These are phyloP conservation scores for Thunnus albacares DNA, from an alignment of 2,797 vertebrate genomes.

Conservation along the genomic window DNA sequence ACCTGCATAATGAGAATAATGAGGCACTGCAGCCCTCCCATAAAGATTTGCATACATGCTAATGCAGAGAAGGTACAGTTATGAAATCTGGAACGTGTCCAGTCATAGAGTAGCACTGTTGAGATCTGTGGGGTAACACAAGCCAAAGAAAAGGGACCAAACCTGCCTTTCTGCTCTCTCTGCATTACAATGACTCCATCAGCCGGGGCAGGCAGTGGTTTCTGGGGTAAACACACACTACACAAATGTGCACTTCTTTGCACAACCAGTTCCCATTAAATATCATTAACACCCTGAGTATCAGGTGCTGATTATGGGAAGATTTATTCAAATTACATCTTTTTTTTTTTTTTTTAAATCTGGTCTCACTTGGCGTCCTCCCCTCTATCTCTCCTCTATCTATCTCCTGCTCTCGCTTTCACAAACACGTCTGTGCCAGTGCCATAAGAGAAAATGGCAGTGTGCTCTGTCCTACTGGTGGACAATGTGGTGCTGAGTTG, in stretches of 20 bases:
- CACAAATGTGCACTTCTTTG: conserved; percentile 23
- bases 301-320: conserved; percentile 43
- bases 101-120: conserved; percentile 32
- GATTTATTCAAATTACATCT: conserved; percentile 45
- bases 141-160: conserved; percentile 29
- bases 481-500: conserved; percentile 36
- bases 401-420: not conserved
- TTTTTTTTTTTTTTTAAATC: not conserved
- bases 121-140: conserved; percentile 19
- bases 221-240: conserved; percentile 46
- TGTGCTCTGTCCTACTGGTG: conserved; percentile 45
- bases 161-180: conserved; percentile 26
- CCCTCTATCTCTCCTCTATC: not conserved
- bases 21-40: not conserved
- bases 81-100: conserved; percentile 58
- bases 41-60: conserved; percentile 6
- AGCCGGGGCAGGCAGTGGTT: conserved; percentile 19
- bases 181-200: conserved; percentile 70
- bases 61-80: conserved; percentile 45
- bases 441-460: conserved; percentile 34
- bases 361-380: conserved; percentile 12
- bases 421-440: conserved; percentile 6
- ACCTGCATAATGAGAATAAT: conserved; percentile 14
- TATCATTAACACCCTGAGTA: conserved; percentile 47
- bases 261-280: conserved; percentile 66